Evolutionary conservation across 2,113 vertebrate genomes (phyloP).

Genomic region (Passer montanus): DNA sequence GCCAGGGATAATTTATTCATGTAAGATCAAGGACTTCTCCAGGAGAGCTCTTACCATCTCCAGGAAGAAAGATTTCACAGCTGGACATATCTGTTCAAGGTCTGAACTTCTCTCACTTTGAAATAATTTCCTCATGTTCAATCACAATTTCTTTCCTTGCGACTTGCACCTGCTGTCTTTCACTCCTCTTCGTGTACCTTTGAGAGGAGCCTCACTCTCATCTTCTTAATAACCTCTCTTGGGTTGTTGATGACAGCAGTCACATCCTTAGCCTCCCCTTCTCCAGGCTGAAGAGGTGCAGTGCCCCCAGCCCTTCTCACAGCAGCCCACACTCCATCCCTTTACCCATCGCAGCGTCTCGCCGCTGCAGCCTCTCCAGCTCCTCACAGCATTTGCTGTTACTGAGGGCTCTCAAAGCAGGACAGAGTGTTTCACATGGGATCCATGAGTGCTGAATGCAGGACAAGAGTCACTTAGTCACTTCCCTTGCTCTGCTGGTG

Average conservation of each 20-base stretch:
- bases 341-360: rapidly evolving
- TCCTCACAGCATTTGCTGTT: not conserved
- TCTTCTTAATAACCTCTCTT: rapidly evolving
- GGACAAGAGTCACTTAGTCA: not conserved
- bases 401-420: not conserved
- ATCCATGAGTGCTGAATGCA: not conserved
- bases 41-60: not conserved
- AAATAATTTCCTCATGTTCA: not conserved
- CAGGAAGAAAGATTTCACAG: not conserved
- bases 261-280: not conserved
- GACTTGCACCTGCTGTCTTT: not conserved
- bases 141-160: not conserved
- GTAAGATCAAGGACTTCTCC: not conserved
- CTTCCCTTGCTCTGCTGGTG: not conserved
- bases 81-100: not conserved
- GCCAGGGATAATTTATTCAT: not conserved
- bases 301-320: not conserved
- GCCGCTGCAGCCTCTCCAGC: not conserved
- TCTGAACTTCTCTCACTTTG: not conserved
- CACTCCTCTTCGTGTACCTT: rapidly evolving
- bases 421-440: not conserved
- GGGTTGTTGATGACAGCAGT: not conserved
- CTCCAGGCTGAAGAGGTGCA: not conserved
- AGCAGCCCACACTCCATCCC: rapidly evolving
- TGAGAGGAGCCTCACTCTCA: not conserved